Evolutionary conservation across 2,113 vertebrate genomes (phyloP), one percentile per base, ranked within the genome.

Genomic region (Zeus faber): DNA sequence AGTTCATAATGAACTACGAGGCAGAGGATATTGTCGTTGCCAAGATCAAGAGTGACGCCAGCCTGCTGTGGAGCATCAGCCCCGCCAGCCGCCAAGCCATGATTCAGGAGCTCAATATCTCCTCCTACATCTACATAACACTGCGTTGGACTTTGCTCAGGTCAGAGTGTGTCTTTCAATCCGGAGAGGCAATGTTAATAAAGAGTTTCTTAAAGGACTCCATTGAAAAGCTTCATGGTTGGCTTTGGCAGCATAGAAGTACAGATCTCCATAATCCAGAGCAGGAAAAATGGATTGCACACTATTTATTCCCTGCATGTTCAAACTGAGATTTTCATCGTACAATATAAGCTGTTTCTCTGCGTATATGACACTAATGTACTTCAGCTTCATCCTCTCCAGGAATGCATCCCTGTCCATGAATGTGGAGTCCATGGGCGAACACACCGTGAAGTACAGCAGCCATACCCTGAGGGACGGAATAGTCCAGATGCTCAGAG

Each of bases 381-480:
- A 20, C 11, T 44, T 10, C 21, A 16, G 3, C 14, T 41, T 14
- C 5, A 40, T 44, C 8, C 9, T 66, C 58, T 26, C 27, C 81
- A 92, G 91, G 76, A 88, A 91, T 31, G 81, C 84, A 0, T 89
- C 91, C 40, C 73, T 92, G 51, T 85, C 86, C n/a, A 80, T 85
- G 81, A 85, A 85, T 16, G 74, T 70, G 4, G 87, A 90, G 69
- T 74, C 84, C 0, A 48, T 73, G 3, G 88, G 91, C 37, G 80
- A 91, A 68, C 69, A 87, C 73, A 86, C 85, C 0, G 77, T 87
- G 45, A 87, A 85, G 58, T 89, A 87, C 7, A 45, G 87, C 5
- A 81, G 87, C 24, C 27, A 40, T 14, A 59, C 49, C 13, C 57
- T 87, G 65, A 77, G 66, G 26, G 78, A 90, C 5, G 79, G 74